Evolutionary conservation across 2,113 vertebrate species (phyloP), one percentile per base, ranked within the genome.

Genomic region (Sorex araneus): DNA sequence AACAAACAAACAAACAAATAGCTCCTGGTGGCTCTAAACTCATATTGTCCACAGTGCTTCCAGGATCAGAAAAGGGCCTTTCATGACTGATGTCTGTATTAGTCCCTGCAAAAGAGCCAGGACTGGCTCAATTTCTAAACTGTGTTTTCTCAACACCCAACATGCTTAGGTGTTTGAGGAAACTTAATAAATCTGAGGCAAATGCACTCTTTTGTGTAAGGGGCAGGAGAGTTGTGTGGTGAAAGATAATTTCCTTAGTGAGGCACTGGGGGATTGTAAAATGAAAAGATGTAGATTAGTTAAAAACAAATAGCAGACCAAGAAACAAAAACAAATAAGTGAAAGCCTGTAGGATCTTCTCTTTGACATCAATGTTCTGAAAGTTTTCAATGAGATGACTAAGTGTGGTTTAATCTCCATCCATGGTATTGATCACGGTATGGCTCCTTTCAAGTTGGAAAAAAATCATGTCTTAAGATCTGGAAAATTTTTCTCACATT

Each of bases 351-450:
- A 80, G 45, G 28, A 45, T 86, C 63, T 93, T 93, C 71, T 45
- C n/a, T 89, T 87, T 86, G 80, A 80, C 3, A 7, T 94, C 27
- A 73, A 15, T 71, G 8, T 95, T 93, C 73, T 84, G 84, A 89
- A 95, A 85, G 57, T 95, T 92, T 43, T 80, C 71, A 60, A 3
- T 28, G 69, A 78, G 8, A 45, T 74, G 47, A 78, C 30, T 89
- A 91, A 76, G 28, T 25, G 32, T 91, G 18, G 28, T 89, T 94
- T 30, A 54, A 30, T 79, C 88, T 94, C 93, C 34, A 57, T 85
- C 28, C 40, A 78, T 40, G 90, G 30, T 40, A 75, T 84, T 92
- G 36, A 64, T 19, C 11, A 63, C 8, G 28, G 43, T 57, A 32
- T 82, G n/a, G 4, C 8, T 8, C 9, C 40, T 79, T 82, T 91